These are phyloP conservation scores for Habroteleia sp. DNA, from an alignment of 2,888 invertebrate genomes.

Conservation along the genomic window DNA sequence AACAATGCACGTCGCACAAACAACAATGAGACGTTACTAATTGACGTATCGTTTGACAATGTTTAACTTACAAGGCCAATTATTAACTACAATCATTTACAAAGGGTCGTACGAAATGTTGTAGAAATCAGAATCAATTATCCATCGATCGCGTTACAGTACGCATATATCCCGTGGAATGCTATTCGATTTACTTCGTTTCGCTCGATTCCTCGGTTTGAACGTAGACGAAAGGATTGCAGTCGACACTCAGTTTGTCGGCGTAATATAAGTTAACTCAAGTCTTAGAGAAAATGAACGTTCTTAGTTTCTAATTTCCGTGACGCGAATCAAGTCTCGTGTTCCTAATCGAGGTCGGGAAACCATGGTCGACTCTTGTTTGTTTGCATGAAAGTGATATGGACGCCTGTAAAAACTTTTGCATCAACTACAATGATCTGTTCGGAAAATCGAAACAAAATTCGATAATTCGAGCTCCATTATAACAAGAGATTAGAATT, in stretches of 20 bases:
- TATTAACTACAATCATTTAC: conserved; percentile 59
- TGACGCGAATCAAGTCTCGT: conserved; percentile 6
- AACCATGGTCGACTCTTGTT: conserved; percentile 11
- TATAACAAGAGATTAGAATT: neutral
- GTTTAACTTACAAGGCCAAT: conserved; percentile 61
- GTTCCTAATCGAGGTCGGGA: conserved; percentile 14
- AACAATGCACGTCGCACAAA: conserved; percentile 55
- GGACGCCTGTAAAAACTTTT: conserved; percentile 11
- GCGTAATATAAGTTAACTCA: conserved; percentile 1
- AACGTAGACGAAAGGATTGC: neutral
- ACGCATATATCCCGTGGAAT: conserved; percentile 30
- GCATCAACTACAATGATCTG: conserved; percentile 4
- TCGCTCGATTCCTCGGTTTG: conserved; percentile 3
- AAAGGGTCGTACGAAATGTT: conserved; percentile 51
- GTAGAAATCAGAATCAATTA: conserved; percentile 53
- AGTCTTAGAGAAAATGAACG: conserved; percentile 1
- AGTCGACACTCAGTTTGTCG: conserved; percentile 1
- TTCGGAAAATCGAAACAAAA: too few relatives aligned
- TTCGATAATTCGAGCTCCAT: neutral
- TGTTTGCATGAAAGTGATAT: conserved; percentile 25
- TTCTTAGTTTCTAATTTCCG: neutral
- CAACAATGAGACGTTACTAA: conserved; percentile 58
- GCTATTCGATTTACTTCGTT: conserved; percentile 55
- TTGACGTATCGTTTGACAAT: conserved; percentile 61
- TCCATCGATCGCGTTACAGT: conserved; percentile 32